Percentiles rank a stretch among this genome's conserved stretches.
Evolutionary conservation across 2,888 invertebrate species (phyloP).

Genomic region (Polyommatus iphigenia): DNA sequence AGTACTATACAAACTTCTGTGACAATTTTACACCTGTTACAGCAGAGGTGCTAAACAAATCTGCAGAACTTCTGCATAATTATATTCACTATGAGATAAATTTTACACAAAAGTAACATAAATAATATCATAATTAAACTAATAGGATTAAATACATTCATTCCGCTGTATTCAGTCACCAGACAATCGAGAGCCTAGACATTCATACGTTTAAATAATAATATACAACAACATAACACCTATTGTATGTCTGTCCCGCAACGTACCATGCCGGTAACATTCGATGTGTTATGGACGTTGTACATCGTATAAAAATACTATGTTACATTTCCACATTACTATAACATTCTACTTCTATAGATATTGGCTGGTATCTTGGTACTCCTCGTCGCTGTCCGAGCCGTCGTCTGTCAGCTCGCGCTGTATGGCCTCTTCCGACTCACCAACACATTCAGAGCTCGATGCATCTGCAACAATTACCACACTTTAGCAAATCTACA

Average conservation of each 20-base stretch:
- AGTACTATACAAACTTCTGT: conserved; percentile 68
- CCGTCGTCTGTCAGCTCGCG: conserved; percentile 77
- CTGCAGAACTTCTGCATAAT: conserved; percentile 59
- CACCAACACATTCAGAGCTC: conserved; percentile 66
- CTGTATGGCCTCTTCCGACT: conserved; percentile 63
- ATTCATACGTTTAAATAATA: conserved; percentile 48
- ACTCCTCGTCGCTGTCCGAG: conserved; percentile 72
- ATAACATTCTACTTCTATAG: conserved; percentile 50
- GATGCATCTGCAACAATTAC: conserved; percentile 62
- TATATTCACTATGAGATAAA: conserved; percentile 56
- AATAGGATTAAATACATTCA: conserved; percentile 77
- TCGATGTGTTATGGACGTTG: conserved; percentile 49
- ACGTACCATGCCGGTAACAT: conserved; percentile 35
- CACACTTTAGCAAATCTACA: neutral
- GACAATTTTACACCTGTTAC: conserved; percentile 62
- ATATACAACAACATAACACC: conserved; percentile 50
- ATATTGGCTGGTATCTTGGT: conserved; percentile 73
- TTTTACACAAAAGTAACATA: conserved; percentile 56
- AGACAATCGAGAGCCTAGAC: conserved; percentile 57
- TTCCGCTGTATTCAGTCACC: conserved; percentile 60
- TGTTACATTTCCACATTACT: conserved; percentile 40
- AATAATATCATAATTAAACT: conserved; percentile 66
- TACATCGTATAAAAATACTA: conserved; percentile 51
- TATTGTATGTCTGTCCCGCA: conserved; percentile 41
- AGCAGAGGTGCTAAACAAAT: conserved; percentile 60